phyloP scores from a whole-genome alignment of 1,140 invertebrate genomes.

The Psilanteris sp. region DNA sequence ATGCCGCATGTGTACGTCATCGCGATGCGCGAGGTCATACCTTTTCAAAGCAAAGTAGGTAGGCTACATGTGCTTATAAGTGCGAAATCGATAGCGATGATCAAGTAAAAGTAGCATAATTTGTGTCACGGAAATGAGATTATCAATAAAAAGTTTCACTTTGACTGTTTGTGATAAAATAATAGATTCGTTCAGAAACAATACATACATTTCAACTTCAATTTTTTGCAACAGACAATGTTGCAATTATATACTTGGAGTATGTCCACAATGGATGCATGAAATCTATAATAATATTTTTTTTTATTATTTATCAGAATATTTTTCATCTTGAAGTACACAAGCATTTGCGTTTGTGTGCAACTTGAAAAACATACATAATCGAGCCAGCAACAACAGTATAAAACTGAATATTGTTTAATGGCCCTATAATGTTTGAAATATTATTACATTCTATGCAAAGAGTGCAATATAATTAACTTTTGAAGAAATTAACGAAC shows the following conservation, averaged over 20 bases:
- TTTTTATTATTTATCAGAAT: too few relatives aligned
- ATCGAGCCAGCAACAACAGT: too few relatives aligned
- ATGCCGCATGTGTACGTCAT: constrained; percentile 59
- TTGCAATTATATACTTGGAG: not conserved
- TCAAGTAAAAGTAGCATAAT: constrained; percentile 59
- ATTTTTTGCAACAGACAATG: not conserved
- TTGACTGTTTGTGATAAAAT: constrained; percentile 34
- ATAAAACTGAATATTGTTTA: too few relatives aligned
- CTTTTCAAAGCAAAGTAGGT: constrained; percentile 61
- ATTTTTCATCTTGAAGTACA: too few relatives aligned
- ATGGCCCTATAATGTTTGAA: too few relatives aligned
- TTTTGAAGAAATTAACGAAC: too few relatives aligned
- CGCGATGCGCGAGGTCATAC: constrained; percentile 62
- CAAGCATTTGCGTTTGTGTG: too few relatives aligned
- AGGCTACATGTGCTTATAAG: constrained; percentile 57
- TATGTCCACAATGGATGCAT: not conserved
- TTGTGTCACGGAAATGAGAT: constrained; percentile 65
- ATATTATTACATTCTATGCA: too few relatives aligned
- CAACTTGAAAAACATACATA: too few relatives aligned
- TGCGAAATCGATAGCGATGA: constrained; percentile 63
- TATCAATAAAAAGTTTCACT: constrained; percentile 61
- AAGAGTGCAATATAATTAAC: too few relatives aligned
- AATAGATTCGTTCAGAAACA: constrained; percentile 43
- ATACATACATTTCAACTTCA: constrained; percentile 22
- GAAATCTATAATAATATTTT: constrained; percentile 9